These are phyloP conservation scores for Xerus rutilus DNA, from an alignment of 2,797 vertebrate species.

Conservation along the genomic window DNA sequence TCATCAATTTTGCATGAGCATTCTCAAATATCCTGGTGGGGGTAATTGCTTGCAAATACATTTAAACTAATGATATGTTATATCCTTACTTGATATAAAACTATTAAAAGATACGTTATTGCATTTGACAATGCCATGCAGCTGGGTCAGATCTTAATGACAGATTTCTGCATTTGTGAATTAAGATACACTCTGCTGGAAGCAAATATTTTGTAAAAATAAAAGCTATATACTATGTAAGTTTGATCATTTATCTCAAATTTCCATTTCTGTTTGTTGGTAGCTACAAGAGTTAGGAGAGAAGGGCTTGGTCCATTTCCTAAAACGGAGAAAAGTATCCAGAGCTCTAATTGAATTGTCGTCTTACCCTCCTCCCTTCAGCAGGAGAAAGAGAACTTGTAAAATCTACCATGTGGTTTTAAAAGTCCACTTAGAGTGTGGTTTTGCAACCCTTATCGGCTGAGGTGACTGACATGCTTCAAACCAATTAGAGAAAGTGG, in stretches of 20 bases:
- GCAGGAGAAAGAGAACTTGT: conserved; percentile 49
- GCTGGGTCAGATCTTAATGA: conserved; percentile 93
- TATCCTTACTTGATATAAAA: conserved; percentile 92
- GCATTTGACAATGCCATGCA: conserved; percentile 91
- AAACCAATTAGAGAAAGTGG: conserved; percentile 57
- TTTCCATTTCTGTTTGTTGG: conserved; percentile 79
- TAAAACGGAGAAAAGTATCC: conserved; percentile 58
- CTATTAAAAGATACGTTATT: conserved; percentile 92
- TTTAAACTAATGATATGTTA: conserved; percentile 93
- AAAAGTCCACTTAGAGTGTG: conserved; percentile 40
- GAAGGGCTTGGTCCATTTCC: conserved; percentile 48
- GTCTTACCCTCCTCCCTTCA: not conserved
- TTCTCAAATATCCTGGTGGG: conserved; percentile 92
- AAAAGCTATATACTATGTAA: conserved; percentile 88
- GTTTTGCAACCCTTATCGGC: conserved; percentile 47
- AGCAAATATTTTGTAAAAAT: conserved; percentile 92
- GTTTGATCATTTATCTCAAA: conserved; percentile 88
- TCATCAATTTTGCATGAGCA: conserved; percentile 91
- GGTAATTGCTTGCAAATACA: conserved; percentile 93
- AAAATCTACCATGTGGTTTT: conserved; percentile 59
- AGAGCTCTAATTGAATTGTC: not conserved
- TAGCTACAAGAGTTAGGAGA: conserved; percentile 52
- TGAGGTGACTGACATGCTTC: conserved; percentile 44
- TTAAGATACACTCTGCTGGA: conserved; percentile 91
- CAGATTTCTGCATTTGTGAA: conserved; percentile 90